phyloP scores from a whole-genome alignment of 2,113 vertebrate species.

The Pseudopodoces humilis region DNA sequence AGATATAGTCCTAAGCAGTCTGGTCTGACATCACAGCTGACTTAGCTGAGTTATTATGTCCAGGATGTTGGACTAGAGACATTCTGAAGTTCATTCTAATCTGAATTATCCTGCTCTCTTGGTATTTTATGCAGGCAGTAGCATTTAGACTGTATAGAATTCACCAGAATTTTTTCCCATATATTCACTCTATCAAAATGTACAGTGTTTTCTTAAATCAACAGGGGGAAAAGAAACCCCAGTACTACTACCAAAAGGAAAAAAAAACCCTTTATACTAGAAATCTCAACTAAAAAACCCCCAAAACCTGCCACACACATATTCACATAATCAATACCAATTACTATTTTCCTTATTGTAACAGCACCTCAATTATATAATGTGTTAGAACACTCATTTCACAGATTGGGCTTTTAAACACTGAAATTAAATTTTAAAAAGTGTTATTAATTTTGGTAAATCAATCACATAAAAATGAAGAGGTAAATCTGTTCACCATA shows the following conservation, averaged over 20 bases:
- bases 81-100: neutral
- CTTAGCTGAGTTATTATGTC: neutral
- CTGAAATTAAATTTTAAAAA: neutral
- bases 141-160: neutral
- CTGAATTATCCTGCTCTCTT: neutral
- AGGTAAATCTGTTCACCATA: neutral
- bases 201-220: neutral
- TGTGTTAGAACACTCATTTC: neutral
- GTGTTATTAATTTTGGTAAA: neutral
- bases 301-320: rapidly evolving
- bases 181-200: neutral
- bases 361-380: neutral
- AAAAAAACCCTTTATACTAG: rapidly evolving
- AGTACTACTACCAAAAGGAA: rapidly evolving
- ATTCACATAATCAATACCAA: neutral
- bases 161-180: neutral
- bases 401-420: neutral
- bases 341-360: neutral
- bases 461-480: neutral
- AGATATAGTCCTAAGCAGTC: neutral
- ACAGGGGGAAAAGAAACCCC: rapidly evolving
- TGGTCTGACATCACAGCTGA: neutral
- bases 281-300: neutral
- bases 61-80: neutral
- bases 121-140: neutral